phyloP scores from a whole-genome alignment of 2,797 vertebrate genomes.

The Crax fasciolata region DNA sequence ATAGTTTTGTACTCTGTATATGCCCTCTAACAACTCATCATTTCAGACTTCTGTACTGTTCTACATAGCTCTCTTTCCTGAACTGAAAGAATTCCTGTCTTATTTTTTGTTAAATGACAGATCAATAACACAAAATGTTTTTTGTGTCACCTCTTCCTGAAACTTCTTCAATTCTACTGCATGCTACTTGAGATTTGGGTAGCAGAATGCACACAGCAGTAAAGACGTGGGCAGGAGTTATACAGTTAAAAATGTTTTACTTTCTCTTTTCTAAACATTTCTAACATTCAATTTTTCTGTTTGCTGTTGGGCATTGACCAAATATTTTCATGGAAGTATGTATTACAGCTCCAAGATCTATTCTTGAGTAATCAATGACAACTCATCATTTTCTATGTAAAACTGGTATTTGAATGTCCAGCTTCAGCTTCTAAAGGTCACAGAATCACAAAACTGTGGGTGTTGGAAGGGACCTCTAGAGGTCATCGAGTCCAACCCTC shows the following conservation, averaged over 20 bases:
- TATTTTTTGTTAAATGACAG: background rate
- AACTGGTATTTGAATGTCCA: background rate
- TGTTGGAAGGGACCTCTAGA: no score
- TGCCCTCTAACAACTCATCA: background rate
- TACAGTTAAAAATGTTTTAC: background rate
- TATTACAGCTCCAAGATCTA: background rate
- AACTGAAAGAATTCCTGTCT: background rate
- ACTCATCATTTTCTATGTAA: background rate
- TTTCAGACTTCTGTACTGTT: background rate
- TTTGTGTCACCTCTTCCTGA: background rate
- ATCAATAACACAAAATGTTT: no score
- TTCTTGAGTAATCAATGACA: background rate
- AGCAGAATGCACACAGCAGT: background rate
- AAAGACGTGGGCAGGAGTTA: background rate
- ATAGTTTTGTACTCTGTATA: background rate
- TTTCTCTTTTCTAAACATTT: background rate
- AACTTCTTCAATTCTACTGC: background rate
- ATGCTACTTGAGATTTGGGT: background rate
- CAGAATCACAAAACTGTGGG: no score
- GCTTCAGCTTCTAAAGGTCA: background rate
- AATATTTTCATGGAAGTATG: background rate
- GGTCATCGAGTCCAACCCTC: no score
- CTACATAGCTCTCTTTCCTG: background rate
- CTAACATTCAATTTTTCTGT: background rate
- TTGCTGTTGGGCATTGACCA: background rate